Conservation (phyloP, 2,888 invertebrate genomes). For the Hipparchia sbordonii region DNA sequence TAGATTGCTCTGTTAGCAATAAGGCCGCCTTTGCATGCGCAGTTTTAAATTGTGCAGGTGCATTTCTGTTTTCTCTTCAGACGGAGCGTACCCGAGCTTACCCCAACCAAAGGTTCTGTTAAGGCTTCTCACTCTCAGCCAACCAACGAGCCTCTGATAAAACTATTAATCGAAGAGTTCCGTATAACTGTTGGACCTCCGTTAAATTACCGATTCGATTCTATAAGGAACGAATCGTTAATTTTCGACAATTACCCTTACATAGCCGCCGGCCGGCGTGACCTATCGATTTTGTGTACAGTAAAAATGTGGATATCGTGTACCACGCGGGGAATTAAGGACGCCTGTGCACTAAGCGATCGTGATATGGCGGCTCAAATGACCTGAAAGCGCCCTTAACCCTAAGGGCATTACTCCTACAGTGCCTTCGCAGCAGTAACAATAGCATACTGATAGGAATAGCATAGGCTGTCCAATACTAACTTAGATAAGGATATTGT, state of each 20-base stretch:
- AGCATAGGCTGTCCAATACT: too few relatives aligned
- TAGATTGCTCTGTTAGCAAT: too few relatives aligned
- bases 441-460: too few relatives aligned
- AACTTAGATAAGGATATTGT: too few relatives aligned
- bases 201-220: slow-evolving; percentile 54
- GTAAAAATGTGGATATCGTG: slow-evolving; percentile 39
- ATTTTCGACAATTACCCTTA: slow-evolving; percentile 56
- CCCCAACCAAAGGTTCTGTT: too few relatives aligned
- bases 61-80: too few relatives aligned
- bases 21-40: too few relatives aligned
- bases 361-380: not conserved
- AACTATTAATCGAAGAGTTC: slow-evolving; percentile 29
- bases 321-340: slow-evolving; percentile 21
- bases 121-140: not conserved
- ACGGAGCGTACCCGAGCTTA: too few relatives aligned
- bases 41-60: too few relatives aligned
- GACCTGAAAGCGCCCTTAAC: too few relatives aligned
- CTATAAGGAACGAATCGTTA: slow-evolving; percentile 75
- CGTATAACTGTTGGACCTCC: slow-evolving; percentile 46
- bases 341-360: slow-evolving; percentile 5
- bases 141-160: slow-evolving; percentile 4
- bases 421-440: too few relatives aligned
- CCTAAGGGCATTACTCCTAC: too few relatives aligned
- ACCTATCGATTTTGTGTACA: slow-evolving; percentile 52
- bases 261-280: slow-evolving; percentile 51